Percentiles rank a stretch among this genome's conserved stretches.
These are phyloP conservation scores for Ophioninae sp. DNA, from an alignment of 2,888 invertebrate species.

Conservation along the genomic window DNA sequence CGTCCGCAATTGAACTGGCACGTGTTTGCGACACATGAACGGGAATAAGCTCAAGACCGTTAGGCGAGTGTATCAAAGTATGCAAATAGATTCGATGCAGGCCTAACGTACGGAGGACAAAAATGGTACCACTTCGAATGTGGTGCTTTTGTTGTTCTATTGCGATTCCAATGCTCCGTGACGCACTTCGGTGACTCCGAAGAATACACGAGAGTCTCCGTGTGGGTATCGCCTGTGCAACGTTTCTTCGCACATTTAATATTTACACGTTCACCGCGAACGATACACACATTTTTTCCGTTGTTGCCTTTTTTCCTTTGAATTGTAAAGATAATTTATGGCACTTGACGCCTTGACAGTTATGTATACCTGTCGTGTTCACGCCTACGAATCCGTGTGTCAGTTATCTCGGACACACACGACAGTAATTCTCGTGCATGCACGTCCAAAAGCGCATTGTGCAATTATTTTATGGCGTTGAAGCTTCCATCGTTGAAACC, in stretches of 20 bases:
- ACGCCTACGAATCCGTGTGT: conserved; percentile 34
- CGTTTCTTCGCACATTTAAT: conserved; percentile 33
- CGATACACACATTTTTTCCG: conserved; percentile 19
- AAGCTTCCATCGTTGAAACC: too few relatives aligned
- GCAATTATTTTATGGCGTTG: background rate
- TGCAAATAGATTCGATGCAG: conserved; percentile 39
- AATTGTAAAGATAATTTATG: conserved; percentile 52
- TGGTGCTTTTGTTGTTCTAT: conserved; percentile 18
- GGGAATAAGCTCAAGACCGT: conserved; percentile 27
- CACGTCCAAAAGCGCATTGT: background rate
- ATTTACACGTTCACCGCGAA: conserved; percentile 48
- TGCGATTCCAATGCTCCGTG: conserved; percentile 41
- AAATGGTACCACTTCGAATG: conserved; percentile 20
- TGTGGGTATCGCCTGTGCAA: conserved; percentile 1
- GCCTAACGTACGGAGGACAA: conserved; percentile 15
- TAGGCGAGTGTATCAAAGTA: conserved; percentile 42
- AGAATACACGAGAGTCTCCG: conserved; percentile 38
- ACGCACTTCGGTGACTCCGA: conserved; percentile 40
- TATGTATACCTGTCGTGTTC: conserved; percentile 23
- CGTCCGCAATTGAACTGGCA: conserved; percentile 3
- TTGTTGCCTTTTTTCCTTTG: conserved; percentile 25
- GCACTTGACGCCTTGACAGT: conserved; percentile 8
- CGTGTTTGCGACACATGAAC: conserved; percentile 24
- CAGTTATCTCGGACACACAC: background rate
- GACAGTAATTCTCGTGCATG: background rate